Evolutionary conservation across 1,140 invertebrate genomes (phyloP).

Genomic region (Drosophila nasuta): DNA sequence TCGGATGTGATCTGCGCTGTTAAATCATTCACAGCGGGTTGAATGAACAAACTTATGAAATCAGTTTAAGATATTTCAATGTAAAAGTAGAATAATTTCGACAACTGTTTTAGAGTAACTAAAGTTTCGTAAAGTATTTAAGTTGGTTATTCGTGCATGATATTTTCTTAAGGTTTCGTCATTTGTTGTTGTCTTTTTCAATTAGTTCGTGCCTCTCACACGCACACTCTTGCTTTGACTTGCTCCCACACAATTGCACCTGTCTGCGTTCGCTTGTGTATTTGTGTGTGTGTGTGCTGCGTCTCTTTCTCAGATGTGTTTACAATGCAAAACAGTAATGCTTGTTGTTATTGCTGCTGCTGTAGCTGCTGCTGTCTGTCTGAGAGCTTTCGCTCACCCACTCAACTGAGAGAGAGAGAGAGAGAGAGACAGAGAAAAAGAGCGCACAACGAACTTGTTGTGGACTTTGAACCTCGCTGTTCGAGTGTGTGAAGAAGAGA

Average conservation of each 20-base stretch:
- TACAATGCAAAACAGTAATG: conserved; percentile 38
- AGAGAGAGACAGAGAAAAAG: background rate
- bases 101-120: conserved; percentile 4
- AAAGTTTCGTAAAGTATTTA: conserved; percentile 7
- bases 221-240: conserved; percentile 5
- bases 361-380: conserved; percentile 23
- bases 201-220: conserved; percentile 33
- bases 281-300: conserved; percentile 29
- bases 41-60: background rate
- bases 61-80: background rate
- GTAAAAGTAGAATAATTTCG: background rate
- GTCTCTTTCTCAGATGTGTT: conserved; percentile 64
- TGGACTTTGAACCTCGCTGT: conserved; percentile 74
- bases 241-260: conserved; percentile 47
- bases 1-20: conserved; percentile 1
- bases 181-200: conserved; percentile 49
- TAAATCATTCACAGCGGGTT: conserved; percentile 33
- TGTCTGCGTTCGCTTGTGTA: conserved; percentile 37
- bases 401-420: conserved; percentile 38
- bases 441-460: conserved; percentile 29
- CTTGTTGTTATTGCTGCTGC: conserved; percentile 15
- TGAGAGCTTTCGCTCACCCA: conserved; percentile 50
- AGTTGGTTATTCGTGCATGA: conserved; percentile 28
- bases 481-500: conserved; percentile 62
- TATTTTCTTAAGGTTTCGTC: conserved; percentile 29